Evolutionary conservation across 2,888 invertebrate species (phyloP), one percentile per base, ranked within the genome.

Genomic region (Aradus depressus): DNA sequence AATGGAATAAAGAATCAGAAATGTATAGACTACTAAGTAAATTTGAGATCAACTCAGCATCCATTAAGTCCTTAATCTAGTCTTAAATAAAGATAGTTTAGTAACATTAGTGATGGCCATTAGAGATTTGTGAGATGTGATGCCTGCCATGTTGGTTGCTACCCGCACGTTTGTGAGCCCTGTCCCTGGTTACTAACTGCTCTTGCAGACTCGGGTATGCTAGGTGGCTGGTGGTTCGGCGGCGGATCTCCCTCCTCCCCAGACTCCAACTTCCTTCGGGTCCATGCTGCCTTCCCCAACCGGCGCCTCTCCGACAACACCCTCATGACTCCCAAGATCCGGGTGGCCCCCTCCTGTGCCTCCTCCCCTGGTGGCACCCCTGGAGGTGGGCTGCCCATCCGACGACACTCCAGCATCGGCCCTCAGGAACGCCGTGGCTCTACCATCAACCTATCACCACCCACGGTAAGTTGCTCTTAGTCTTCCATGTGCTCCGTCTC

Each of bases 241-340:
- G 84, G 85, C 38, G 82, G 80, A n/a, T 81, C 80, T 53, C 83
- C 84, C 21, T 83, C 86, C 12, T 81, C 84, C n/a, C 85, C 82
- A 58, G 85, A 84, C 65, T 81, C 79, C 66, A 89, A 90, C 70
- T 88, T 89, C 72, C 72, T 92, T 65, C 80, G 87, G 51, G 91
- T 92, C 26, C 79, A 80, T 54, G 81, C 73, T 65, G 81, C 83
- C 57, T 84, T 89, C 67, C 86, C 88, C 45, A 88, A 81, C 66
- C 80, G 91, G 48, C 81, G 92, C 45, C 77, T 91, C 50, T 91
- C 90, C 21, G 92, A 92, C 70, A 92, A 92, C 67, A 89, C 90
- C 42, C 71, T 91, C 64, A 87, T 89, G 83, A 85, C 70, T 10
- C 88, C 90, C 31, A 88, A 88, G 70, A 89, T 88, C 59, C 80